phyloP scores from a whole-genome alignment of 2,113 vertebrate species.

The Catharus bicknelli region DNA sequence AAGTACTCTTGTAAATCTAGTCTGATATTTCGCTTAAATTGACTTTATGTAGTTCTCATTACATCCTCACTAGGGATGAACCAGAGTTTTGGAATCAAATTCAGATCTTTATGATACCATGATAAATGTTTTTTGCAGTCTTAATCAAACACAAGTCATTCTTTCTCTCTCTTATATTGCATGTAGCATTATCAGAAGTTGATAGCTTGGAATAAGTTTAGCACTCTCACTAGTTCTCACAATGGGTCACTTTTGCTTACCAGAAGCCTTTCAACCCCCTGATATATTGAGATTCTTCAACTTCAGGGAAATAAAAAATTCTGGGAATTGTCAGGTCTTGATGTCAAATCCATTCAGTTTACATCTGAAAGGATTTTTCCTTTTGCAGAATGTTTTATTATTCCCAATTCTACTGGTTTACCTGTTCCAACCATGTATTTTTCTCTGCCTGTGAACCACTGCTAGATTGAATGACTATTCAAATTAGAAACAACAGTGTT shows the following conservation, averaged over 20 bases:
- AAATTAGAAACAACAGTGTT: background rate
- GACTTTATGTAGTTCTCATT: background rate
- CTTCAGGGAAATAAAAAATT: background rate
- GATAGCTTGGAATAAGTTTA: background rate
- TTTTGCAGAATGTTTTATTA: background rate
- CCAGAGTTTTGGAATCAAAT: background rate
- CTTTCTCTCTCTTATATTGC: background rate
- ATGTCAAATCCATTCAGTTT: background rate
- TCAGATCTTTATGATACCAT: background rate
- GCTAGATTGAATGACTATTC: background rate
- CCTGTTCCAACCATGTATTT: background rate
- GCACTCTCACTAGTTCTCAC: background rate
- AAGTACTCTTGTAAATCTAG: background rate
- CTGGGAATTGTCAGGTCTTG: background rate
- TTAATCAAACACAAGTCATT: background rate
- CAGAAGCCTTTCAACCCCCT: background rate
- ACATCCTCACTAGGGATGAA: background rate
- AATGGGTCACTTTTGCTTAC: background rate
- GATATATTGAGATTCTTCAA: background rate
- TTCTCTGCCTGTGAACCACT: background rate
- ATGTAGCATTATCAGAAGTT: background rate
- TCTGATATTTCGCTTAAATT: background rate
- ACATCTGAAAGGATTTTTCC: background rate
- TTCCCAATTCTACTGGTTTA: background rate
- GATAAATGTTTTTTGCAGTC: background rate